Conservation (phyloP, 2,888 invertebrate genomes). For the Tetheella fluctuosa region DNA sequence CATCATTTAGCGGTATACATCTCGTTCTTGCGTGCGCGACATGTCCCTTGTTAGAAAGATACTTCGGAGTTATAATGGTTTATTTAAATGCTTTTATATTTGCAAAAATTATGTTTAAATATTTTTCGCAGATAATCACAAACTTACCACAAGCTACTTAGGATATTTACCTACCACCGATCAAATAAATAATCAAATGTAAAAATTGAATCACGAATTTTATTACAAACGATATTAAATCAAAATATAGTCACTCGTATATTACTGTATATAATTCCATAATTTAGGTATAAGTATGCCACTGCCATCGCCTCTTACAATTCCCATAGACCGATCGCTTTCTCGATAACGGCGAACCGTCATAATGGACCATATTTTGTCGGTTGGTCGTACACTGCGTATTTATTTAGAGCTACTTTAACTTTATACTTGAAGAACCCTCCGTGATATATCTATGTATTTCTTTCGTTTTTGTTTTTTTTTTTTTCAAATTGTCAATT, state of each 20-base stretch:
- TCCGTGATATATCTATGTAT: slow-evolving; percentile 32
- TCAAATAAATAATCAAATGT: no score
- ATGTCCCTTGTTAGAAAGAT: not conserved
- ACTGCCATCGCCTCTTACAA: slow-evolving; percentile 27
- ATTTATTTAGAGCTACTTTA: slow-evolving; percentile 44
- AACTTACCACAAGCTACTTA: no score
- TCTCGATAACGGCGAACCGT: slow-evolving; percentile 32
- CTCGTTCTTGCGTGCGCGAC: not conserved
- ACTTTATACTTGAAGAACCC: slow-evolving; percentile 35
- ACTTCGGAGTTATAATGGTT: not conserved
- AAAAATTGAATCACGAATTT: no score
- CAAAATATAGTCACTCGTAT: not conserved
- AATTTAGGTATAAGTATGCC: not conserved
- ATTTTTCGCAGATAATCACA: no score
- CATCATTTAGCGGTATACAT: not conserved
- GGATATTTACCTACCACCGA: no score
- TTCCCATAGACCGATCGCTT: slow-evolving; percentile 37
- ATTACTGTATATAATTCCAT: not conserved
- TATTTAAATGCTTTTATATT: no score
- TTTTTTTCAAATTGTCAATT: not conserved
- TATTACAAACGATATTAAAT: no score
- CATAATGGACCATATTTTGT: slow-evolving; percentile 16
- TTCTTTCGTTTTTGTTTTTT: not conserved
- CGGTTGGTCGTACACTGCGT: slow-evolving; percentile 27
- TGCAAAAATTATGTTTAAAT: no score